Evolutionary conservation across 2,113 vertebrate species (phyloP), one percentile per base, ranked within the genome.

Genomic region (Polypterus bichir): DNA sequence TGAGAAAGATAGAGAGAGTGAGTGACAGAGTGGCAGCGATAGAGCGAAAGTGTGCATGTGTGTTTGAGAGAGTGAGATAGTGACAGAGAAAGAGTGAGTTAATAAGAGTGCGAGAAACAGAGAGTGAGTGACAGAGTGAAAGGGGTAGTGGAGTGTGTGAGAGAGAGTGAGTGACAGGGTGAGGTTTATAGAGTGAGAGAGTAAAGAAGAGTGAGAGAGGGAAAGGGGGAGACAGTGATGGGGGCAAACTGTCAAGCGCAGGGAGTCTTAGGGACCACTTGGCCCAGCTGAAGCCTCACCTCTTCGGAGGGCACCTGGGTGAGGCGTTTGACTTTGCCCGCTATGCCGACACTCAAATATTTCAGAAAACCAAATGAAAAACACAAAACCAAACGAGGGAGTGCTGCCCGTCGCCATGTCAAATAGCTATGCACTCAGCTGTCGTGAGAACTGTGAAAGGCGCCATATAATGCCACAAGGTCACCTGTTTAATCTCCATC

Each of bases 201-300:
- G 72, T 73, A 76, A 70, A 78, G 68, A 66, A 63, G 68, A 64
- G 44, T 70, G 62, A 64, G 59, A 56, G 52, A 47, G 47, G 54
- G 51, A 61, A 27, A 60, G 54, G 48, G 53, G 56, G 46, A 54
- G 49, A 8, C 57, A 64, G 54, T 63, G 65, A 54, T 6, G 51
- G 44, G 66, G 74, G 74, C 57, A 56, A 62, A 9, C 46, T 47
- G 5, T 5, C 47, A 59, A 47, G 5, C 8, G 46, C 44, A 60
- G 74, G 71, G 67, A 70, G 72, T 74, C 69, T 71, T 44, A 46
- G 10, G 48, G 47, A 10, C 9, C 3, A 2, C 27, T 27, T 27
- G 27, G 27, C 27, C 27, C 27, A 27, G 27, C 27, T 27, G 27
- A 27, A 27, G 27, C 27, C 27, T 1, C 27, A 2, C 27, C 27